phyloP scores from a whole-genome alignment of 2,888 invertebrate species.

The Meiosimyza decipiens region DNA sequence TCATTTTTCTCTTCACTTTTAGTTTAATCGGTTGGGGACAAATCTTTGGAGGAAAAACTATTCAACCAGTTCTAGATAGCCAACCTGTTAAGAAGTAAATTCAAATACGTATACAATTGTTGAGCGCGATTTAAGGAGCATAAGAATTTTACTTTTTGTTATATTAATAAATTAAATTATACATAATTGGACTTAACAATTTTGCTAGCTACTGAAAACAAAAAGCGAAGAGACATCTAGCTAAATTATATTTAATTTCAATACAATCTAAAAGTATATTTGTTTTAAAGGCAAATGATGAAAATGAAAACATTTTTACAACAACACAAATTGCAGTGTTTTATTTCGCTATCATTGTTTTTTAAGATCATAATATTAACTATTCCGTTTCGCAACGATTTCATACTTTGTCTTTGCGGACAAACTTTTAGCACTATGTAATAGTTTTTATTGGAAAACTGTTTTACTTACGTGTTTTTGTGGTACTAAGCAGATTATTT shows the following conservation, averaged over 20 bases:
- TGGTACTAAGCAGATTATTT: no score
- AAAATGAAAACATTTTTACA: slow-evolving; percentile 40
- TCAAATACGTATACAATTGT: slow-evolving; percentile 13
- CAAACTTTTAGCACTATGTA: no score
- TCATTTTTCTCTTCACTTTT: slow-evolving; percentile 56
- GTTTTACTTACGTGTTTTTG: no score
- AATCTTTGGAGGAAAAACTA: slow-evolving; percentile 96
- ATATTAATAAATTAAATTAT: slow-evolving; percentile 14
- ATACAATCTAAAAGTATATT: slow-evolving; percentile 38
- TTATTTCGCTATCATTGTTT: background rate
- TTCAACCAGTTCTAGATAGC: slow-evolving; percentile 75
- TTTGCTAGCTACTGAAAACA: slow-evolving; percentile 22
- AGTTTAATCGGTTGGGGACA: slow-evolving; percentile 99
- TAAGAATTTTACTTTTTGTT: slow-evolving; percentile 1
- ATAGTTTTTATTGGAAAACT: no score
- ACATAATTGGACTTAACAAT: slow-evolving; percentile 23
- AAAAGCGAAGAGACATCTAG: slow-evolving; percentile 26
- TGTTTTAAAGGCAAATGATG: slow-evolving; percentile 36
- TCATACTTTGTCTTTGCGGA: no score
- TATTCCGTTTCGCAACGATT: no score
- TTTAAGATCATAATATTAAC: no score
- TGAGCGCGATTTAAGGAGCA: slow-evolving; percentile 9
- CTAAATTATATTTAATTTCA: slow-evolving; percentile 40
- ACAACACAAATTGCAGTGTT: background rate
- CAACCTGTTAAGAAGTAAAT: slow-evolving; percentile 43